A percentile compares a stretch with the other conserved stretches of the same genome.
These are phyloP conservation scores for Sphenodon punctatus DNA, from an alignment of 2,797 vertebrate genomes.

Conservation along the genomic window DNA sequence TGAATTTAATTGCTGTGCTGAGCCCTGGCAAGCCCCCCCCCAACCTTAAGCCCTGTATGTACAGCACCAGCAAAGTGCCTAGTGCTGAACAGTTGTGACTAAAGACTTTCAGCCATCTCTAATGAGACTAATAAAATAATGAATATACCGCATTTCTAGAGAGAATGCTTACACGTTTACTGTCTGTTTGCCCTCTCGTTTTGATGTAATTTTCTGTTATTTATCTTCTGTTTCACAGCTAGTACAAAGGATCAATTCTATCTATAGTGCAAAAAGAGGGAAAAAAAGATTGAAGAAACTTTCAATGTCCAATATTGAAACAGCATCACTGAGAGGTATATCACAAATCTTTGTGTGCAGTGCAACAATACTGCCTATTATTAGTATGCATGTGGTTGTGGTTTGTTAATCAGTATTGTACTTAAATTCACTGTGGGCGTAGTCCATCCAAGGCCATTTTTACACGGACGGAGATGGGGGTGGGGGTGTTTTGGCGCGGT, in stretches of 20 bases:
- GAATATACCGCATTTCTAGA: background rate
- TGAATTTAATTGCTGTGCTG: too few relatives aligned
- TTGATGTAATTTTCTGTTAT: background rate
- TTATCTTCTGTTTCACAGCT: constrained; percentile 79
- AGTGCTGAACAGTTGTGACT: too few relatives aligned
- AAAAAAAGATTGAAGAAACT: constrained; percentile 98
- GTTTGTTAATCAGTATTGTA: background rate
- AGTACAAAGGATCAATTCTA: constrained; percentile 98
- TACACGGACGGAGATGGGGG: too few relatives aligned
- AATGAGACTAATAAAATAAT: too few relatives aligned
- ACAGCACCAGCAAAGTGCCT: too few relatives aligned
- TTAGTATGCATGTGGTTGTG: background rate
- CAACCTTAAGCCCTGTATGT: too few relatives aligned
- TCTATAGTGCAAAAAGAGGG: constrained; percentile 97
- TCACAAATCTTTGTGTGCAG: background rate
- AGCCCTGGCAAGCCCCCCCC: too few relatives aligned
- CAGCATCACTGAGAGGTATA: constrained; percentile 91
- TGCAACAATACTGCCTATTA: background rate
- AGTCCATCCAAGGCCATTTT: too few relatives aligned
- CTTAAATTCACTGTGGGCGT: background rate
- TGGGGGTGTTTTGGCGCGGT: too few relatives aligned
- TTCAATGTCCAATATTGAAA: constrained; percentile 93
- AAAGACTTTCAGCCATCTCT: too few relatives aligned
- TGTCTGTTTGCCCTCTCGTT: background rate
- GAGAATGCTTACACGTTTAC: background rate